A percentile compares a stretch with the other conserved stretches of the same genome.
phyloP scores from a whole-genome alignment of 2,888 invertebrate genomes.

The Eilema sororculum region DNA sequence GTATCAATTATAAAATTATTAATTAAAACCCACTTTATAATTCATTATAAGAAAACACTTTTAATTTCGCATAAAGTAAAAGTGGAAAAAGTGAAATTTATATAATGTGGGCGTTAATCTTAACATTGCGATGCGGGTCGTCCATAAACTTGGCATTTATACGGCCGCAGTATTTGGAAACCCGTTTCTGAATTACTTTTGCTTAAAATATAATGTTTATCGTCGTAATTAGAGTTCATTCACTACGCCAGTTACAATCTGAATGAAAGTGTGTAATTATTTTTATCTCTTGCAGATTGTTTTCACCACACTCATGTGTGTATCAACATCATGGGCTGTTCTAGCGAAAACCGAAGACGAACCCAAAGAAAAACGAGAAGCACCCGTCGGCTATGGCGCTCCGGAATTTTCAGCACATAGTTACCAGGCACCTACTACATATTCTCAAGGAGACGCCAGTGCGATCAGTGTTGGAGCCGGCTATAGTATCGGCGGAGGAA shows the following conservation, averaged over 20 bases:
- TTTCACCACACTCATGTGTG: constrained; percentile 73
- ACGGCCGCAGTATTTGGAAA: constrained; percentile 63
- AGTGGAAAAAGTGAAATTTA: constrained; percentile 83
- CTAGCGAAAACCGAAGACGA: constrained; percentile 72
- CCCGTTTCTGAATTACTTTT: constrained; percentile 63
- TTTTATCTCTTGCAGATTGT: constrained; percentile 72
- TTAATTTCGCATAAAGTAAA: constrained; percentile 72
- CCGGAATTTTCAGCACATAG: constrained; percentile 53
- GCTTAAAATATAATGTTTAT: constrained; percentile 55
- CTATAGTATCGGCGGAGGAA: constrained; percentile 80
- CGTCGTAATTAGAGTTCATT: constrained; percentile 39
- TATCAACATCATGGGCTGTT: constrained; percentile 73
- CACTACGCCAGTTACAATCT: constrained; percentile 29
- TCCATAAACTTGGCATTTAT: constrained; percentile 62
- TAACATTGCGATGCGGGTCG: constrained; percentile 78
- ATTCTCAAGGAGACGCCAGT: constrained; percentile 72
- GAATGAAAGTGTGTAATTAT: constrained; percentile 47
- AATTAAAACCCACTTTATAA: constrained; percentile 21
- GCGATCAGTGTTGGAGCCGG: constrained; percentile 82
- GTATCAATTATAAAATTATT: constrained; percentile 21
- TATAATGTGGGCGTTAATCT: constrained; percentile 78
- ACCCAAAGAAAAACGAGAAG: constrained; percentile 79
- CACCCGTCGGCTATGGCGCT: constrained; percentile 67
- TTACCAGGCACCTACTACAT: constrained; percentile 52
- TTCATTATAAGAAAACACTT: constrained; percentile 34